phyloP scores from a whole-genome alignment of 2,888 invertebrate species.

The Creontiades dilutus region DNA sequence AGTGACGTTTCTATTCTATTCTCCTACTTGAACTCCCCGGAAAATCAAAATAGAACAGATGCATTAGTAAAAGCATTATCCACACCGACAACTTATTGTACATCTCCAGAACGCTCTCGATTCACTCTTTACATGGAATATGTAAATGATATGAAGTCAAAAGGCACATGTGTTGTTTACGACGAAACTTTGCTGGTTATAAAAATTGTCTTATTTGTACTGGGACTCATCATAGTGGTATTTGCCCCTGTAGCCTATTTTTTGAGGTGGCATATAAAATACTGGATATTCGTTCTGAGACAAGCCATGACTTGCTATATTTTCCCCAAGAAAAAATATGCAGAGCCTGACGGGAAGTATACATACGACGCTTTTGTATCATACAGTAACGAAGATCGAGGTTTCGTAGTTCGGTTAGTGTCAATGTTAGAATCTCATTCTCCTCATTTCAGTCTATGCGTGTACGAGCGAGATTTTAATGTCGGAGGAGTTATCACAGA shows the following conservation, averaged over 20 bases:
- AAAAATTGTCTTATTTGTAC: constrained; percentile 25
- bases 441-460: constrained; percentile 83
- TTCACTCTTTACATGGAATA: background rate
- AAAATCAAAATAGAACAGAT: background rate
- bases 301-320: constrained; percentile 65
- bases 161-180: background rate
- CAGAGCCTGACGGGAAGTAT: constrained; percentile 67
- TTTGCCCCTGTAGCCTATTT: constrained; percentile 51
- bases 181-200: background rate
- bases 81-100: background rate
- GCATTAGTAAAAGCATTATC: constrained; percentile 14
- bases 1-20: constrained; percentile 77
- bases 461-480: constrained; percentile 85
- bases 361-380: constrained; percentile 83
- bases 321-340: constrained; percentile 61
- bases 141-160: background rate
- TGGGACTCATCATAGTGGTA: background rate
- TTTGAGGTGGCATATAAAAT: constrained; percentile 73
- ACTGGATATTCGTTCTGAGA: constrained; percentile 72
- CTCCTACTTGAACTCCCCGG: background rate
- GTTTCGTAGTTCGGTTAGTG: constrained; percentile 83
- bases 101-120: background rate
- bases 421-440: constrained; percentile 82
- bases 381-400: constrained; percentile 81
- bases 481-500: constrained; percentile 84